Percentiles rank a stretch among this genome's conserved stretches.
Conservation (phyloP, 37 sponge, comb jelly and placozoan genomes). For the Halichondria panicea region DNA sequence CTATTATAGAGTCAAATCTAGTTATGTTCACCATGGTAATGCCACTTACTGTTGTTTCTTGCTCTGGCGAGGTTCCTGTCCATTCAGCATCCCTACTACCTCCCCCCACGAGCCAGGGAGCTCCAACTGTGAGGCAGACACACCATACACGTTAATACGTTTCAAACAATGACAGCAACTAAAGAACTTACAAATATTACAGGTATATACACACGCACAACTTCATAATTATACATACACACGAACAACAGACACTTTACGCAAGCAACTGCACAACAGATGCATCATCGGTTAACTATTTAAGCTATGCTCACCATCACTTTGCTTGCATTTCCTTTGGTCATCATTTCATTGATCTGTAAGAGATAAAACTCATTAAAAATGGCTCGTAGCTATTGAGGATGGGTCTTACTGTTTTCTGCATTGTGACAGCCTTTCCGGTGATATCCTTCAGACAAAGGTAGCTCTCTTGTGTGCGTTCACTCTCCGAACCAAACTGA, state of each 20-base stretch:
- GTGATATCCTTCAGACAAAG: constrained; percentile 81
- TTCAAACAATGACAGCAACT: too few species aligned
- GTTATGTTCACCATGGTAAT: constrained; percentile 11
- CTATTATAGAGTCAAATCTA: too few species aligned
- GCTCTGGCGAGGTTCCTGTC: constrained; percentile 1
- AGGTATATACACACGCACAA: neutral
- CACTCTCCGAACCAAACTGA: constrained; percentile 74
- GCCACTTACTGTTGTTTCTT: neutral
- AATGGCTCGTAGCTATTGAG: neutral
- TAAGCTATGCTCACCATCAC: constrained; percentile 4
- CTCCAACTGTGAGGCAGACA: constrained; percentile 2
- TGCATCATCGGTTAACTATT: neutral
- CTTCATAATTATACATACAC: constrained; percentile 3
- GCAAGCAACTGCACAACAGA: neutral
- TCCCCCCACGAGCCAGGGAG: constrained; percentile 65
- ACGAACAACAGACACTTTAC: neutral
- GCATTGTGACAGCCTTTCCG: constrained; percentile 88
- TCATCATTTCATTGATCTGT: constrained; percentile 69
- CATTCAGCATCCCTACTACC: constrained; percentile 46
- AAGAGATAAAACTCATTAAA: neutral
- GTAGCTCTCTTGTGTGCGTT: constrained; percentile 79
- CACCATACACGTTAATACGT: neutral
- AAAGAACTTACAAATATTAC: neutral
- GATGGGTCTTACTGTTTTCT: constrained; percentile 73
- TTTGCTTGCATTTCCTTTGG: constrained; percentile 26